phyloP scores from a whole-genome alignment of 2,888 invertebrate genomes.

The Nomada goodeniana region DNA sequence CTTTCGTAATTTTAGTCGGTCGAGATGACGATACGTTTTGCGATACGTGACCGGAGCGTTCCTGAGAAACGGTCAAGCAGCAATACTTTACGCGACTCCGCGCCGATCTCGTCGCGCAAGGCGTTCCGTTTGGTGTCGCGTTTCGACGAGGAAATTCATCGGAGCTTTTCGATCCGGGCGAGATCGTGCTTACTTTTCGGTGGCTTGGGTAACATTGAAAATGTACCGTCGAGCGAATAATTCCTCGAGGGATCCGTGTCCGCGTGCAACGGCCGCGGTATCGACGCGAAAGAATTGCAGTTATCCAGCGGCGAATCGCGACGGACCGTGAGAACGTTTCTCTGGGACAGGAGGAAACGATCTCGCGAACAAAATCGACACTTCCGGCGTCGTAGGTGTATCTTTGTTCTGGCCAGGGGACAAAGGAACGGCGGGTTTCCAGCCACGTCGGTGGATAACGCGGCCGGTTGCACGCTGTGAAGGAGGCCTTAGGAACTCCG shows the following conservation, averaged over 20 bases:
- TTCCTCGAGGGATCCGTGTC: neutral
- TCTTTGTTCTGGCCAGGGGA: constrained; percentile 48
- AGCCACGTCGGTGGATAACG: neutral
- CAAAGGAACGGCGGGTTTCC: constrained; percentile 36
- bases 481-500: constrained; percentile 52
- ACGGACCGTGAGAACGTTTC: constrained; percentile 56
- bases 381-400: constrained; percentile 52
- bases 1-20: neutral
- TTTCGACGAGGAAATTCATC: no score
- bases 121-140: no score
- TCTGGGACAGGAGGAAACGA: constrained; percentile 46
- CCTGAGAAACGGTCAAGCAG: neutral
- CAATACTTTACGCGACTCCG: no score
- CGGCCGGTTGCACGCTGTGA: constrained; percentile 10
- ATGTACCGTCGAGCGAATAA: neutral
- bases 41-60: neutral
- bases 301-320: constrained; percentile 40
- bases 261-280: neutral
- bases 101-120: no score
- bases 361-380: constrained; percentile 67
- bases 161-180: no score
- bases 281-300: neutral
- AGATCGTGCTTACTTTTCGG: no score
- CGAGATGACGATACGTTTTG: neutral
- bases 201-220: no score